phyloP scores from a whole-genome alignment of 2,113 vertebrate species.

The Psettodes erumei region DNA sequence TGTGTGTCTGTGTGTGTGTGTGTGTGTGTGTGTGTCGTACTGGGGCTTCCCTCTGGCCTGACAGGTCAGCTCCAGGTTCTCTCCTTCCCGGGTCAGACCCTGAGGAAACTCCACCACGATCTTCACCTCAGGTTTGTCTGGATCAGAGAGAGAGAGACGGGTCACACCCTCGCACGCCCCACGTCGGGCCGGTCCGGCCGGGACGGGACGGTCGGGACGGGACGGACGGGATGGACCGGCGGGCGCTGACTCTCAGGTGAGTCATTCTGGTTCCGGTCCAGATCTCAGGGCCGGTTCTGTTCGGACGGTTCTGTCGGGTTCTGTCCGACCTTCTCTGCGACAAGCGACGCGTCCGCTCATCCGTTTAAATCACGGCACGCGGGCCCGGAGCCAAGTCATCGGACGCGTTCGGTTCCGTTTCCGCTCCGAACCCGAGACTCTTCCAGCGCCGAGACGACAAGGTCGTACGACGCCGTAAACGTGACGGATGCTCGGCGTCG shows the following conservation, averaged over 20 bases:
- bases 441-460: no score
- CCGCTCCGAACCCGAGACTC: no score
- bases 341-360: slow-evolving; percentile 75
- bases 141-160: slow-evolving; percentile 31
- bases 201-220: no score
- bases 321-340: slow-evolving; percentile 68
- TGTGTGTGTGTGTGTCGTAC: slow-evolving; percentile 80
- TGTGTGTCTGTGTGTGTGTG: slow-evolving; percentile 8
- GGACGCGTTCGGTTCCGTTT: slow-evolving; percentile 63
- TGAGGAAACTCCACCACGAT: slow-evolving; percentile 93
- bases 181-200: no score
- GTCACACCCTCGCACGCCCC: no score
- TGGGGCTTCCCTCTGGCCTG: slow-evolving; percentile 93
- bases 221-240: no score
- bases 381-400: slow-evolving; percentile 60
- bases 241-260: no score
- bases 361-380: slow-evolving; percentile 76
- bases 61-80: slow-evolving; percentile 92
- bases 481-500: slow-evolving; percentile 66
- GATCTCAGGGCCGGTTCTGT: no score
- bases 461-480: slow-evolving; percentile 69
- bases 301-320: slow-evolving; percentile 53
- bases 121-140: slow-evolving; percentile 97
- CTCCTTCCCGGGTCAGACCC: slow-evolving; percentile 95
- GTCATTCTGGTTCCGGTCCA: no score